phyloP scores from a whole-genome alignment of 2,113 vertebrate genomes.

The Struthio camelus region DNA sequence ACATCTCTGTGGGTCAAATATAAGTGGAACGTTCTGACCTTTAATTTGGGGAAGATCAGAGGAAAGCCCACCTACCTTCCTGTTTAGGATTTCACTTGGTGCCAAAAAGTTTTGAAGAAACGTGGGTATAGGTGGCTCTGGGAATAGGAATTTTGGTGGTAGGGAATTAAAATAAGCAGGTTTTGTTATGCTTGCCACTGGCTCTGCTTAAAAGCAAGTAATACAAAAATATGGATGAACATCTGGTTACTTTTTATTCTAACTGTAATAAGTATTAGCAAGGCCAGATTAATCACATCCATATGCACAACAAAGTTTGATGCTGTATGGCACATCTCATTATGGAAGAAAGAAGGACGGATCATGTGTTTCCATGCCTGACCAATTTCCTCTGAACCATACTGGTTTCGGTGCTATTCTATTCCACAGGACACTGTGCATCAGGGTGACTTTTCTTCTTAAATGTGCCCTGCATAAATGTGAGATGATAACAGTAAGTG shows the following conservation, averaged over 20 bases:
- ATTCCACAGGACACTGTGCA: not conserved
- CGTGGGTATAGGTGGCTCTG: not conserved
- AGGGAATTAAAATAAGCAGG: not conserved
- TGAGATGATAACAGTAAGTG: constrained; percentile 7
- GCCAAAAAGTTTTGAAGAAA: no score
- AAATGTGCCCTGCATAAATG: constrained; percentile 17
- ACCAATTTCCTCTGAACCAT: not conserved
- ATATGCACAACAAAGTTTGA: not conserved
- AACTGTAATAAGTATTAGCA: not conserved
- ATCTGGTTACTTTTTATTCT: not conserved
- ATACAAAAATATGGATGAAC: not conserved
- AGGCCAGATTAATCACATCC: not conserved
- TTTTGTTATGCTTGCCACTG: not conserved
- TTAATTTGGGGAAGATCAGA: not conserved
- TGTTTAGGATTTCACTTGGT: not conserved
- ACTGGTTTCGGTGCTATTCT: not conserved
- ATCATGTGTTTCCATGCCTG: not conserved
- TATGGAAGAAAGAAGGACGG: not conserved
- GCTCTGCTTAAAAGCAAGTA: not conserved
- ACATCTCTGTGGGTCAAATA: not conserved
- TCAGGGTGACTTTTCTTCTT: constrained; percentile 5
- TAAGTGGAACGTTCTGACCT: not conserved
- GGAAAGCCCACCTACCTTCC: not conserved
- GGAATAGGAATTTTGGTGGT: not conserved
- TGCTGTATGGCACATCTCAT: not conserved